Evolutionary conservation across 2,888 invertebrate species (phyloP).

Genomic region (Caenorhabditis sp.): DNA sequence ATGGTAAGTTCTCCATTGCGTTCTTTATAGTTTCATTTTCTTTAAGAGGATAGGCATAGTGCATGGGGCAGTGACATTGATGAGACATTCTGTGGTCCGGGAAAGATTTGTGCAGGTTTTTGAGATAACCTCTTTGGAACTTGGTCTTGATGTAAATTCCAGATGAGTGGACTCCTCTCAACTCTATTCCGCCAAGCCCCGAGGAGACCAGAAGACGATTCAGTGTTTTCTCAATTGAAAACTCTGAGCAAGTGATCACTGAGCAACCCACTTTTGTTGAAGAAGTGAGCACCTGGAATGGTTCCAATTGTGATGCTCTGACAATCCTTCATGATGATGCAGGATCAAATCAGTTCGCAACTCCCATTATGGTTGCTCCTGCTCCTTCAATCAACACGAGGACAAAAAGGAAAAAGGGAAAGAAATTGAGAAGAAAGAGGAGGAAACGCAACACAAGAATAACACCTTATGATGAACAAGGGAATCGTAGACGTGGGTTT

Average conservation of each 20-base stretch:
- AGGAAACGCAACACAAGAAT: too few relatives aligned
- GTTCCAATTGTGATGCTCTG: slow-evolving; percentile 26
- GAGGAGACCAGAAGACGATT: slow-evolving; percentile 17
- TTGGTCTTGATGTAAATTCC: neutral
- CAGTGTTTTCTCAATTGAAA: slow-evolving; percentile 8
- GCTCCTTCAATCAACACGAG: neutral
- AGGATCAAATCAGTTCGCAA: neutral
- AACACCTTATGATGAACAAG: too few relatives aligned
- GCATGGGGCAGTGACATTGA: slow-evolving; percentile 59
- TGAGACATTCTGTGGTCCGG: slow-evolving; percentile 45
- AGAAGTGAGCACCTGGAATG: neutral
- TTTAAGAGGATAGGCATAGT: slow-evolving; percentile 34
- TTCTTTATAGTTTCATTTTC: neutral
- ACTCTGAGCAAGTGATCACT: slow-evolving; percentile 29
- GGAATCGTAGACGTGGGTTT: neutral
- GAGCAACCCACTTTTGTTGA: slow-evolving; percentile 32
- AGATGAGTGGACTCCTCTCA: slow-evolving; percentile 57
- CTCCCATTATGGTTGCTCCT: slow-evolving; percentile 7
- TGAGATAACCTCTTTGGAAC: neutral
- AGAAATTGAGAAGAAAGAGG: neutral
- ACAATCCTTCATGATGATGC: slow-evolving; percentile 15
- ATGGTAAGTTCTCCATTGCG: neutral
- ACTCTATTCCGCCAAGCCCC: slow-evolving; percentile 20
- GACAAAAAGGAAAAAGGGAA: neutral
- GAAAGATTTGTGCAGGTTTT: slow-evolving; percentile 50